Evolutionary conservation across 2,888 invertebrate genomes (phyloP).

Genomic region (Epirrhoe alternata): DNA sequence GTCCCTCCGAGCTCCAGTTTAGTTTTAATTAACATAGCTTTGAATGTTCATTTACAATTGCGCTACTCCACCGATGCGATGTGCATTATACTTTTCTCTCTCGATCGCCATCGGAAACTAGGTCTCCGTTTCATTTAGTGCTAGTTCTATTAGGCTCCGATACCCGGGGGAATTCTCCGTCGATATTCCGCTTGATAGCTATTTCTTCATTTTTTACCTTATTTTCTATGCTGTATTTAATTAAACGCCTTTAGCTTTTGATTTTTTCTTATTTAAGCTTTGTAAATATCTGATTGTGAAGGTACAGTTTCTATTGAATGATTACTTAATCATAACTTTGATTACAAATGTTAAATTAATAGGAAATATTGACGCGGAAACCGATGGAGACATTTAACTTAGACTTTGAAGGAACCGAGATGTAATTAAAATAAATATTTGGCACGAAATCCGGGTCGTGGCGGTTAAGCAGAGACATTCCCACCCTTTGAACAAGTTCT

Average conservation of each 20-base stretch:
- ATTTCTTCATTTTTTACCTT: constrained; percentile 46
- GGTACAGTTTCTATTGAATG: constrained; percentile 34
- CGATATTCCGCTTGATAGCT: constrained; percentile 55
- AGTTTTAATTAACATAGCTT: constrained; percentile 77
- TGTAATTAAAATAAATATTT: constrained; percentile 85
- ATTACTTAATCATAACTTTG: constrained; percentile 40
- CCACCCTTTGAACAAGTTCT: constrained; percentile 82
- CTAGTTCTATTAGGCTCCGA: constrained; percentile 61
- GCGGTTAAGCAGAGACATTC: constrained; percentile 81
- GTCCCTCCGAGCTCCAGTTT: constrained; percentile 64
- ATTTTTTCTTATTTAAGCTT: constrained; percentile 34
- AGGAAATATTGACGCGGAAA: constrained; percentile 62
- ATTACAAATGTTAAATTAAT: constrained; percentile 54
- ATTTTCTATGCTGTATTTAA: constrained; percentile 45
- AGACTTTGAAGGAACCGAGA: constrained; percentile 72
- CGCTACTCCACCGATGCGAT: constrained; percentile 51
- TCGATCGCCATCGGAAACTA: constrained; percentile 51
- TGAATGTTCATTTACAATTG: constrained; percentile 69
- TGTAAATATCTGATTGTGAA: constrained; percentile 15
- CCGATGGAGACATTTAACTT: constrained; percentile 70
- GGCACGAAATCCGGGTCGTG: constrained; percentile 79
- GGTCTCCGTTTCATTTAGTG: constrained; percentile 63
- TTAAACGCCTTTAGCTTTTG: constrained; percentile 28
- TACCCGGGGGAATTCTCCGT: constrained; percentile 60
- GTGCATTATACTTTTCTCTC: constrained; percentile 57